Evolutionary conservation across 2,113 vertebrate genomes (phyloP).

Genomic region (Mixornis gularis): DNA sequence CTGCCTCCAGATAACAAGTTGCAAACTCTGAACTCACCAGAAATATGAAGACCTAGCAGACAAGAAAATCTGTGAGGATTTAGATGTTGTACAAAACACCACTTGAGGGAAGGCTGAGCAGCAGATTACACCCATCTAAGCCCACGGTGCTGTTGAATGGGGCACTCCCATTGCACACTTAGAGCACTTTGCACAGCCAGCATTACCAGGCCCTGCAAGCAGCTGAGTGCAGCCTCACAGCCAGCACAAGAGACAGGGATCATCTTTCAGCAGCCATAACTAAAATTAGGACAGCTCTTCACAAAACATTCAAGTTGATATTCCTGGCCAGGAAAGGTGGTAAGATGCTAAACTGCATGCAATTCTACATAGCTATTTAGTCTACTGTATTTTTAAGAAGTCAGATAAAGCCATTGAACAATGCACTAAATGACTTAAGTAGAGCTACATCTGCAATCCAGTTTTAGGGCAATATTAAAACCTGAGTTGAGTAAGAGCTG

Average conservation of each 20-base stretch:
- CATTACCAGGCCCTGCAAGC: neutral
- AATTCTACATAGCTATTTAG: neutral
- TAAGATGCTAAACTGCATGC: neutral
- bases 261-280: neutral
- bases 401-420: neutral
- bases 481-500: neutral
- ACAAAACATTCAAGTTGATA: neutral
- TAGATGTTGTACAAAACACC: neutral
- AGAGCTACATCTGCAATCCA: neutral
- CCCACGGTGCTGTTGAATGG: neutral
- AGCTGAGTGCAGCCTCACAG: neutral
- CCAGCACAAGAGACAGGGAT: neutral
- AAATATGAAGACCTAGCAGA: neutral
- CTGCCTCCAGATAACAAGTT: fast-evolving
- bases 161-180: neutral
- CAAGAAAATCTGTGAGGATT: neutral
- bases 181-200: fast-evolving
- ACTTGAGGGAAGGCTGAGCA: neutral
- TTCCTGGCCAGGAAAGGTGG: neutral
- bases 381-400: neutral
- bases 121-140: neutral
- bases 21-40: neutral
- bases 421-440: neutral
- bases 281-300: neutral
- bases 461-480: neutral